Percentiles rank a stretch among this genome's conserved stretches.
These are phyloP conservation scores for Cheirogaleus medius DNA, from an alignment of 2,113 vertebrate species.

Conservation along the genomic window DNA sequence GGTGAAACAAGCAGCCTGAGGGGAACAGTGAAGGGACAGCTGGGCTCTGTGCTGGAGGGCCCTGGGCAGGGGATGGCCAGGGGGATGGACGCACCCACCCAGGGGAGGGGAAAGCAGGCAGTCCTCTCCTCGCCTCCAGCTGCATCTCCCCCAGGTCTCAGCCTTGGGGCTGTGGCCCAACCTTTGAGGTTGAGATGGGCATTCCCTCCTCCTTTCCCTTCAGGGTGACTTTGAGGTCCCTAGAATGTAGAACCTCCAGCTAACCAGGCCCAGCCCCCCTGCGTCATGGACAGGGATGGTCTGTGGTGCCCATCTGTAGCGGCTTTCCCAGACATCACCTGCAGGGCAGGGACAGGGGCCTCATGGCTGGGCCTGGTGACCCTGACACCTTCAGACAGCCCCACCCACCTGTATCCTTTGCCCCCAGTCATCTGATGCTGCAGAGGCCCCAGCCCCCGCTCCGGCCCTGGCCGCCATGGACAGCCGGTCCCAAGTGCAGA, in stretches of 20 bases:
- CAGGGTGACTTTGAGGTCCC: background rate
- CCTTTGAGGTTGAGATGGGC: background rate
- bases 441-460: slow-evolving; percentile 71
- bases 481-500: slow-evolving; percentile 59
- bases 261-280: background rate
- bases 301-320: background rate
- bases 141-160: background rate
- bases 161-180: background rate
- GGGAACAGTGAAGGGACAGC: background rate
- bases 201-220: background rate
- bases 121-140: background rate
- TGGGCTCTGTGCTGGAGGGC: background rate
- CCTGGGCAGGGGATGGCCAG: accelerated
- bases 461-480: slow-evolving; percentile 71
- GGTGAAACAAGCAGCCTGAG: background rate
- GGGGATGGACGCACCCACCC: background rate
- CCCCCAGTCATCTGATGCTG: slow-evolving; percentile 87
- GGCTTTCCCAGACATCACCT: background rate
- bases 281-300: background rate
- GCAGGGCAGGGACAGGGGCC: background rate
- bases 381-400: background rate
- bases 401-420: background rate
- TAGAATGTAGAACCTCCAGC: background rate
- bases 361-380: background rate
- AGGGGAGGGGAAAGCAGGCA: background rate